Percentiles rank a stretch among this genome's conserved stretches.
Conservation (phyloP, 2,797 vertebrate genomes). For the Bucorvus abyssinicus region DNA sequence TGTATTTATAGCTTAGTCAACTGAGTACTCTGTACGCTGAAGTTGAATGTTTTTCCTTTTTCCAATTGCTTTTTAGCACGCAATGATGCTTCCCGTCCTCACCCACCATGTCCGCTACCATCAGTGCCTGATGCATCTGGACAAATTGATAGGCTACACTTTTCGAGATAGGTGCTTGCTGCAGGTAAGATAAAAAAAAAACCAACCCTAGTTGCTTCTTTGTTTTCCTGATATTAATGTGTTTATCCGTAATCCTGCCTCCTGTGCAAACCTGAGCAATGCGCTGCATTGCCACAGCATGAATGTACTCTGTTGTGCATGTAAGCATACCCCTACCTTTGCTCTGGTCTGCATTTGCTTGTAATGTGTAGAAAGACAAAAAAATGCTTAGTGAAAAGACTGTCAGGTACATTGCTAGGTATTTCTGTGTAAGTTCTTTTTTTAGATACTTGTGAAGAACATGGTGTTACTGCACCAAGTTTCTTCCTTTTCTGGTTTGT, state of each 20-base stretch:
- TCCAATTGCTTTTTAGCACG: constrained; percentile 81
- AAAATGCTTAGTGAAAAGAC: not conserved
- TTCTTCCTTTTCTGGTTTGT: not conserved
- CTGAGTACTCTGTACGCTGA: not conserved
- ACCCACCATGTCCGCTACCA: constrained; percentile 98
- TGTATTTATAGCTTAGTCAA: not conserved
- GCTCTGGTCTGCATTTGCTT: not conserved
- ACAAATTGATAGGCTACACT: constrained; percentile 91
- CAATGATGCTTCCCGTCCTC: constrained; percentile 98
- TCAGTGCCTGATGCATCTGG: constrained; percentile 97
- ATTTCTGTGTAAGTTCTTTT: not conserved
- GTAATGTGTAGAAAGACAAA: not conserved
- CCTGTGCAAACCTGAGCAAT: not conserved
- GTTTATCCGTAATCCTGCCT: not conserved
- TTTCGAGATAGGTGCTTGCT: constrained; percentile 95
- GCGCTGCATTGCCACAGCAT: not conserved
- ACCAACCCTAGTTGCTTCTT: not conserved
- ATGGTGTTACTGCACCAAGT: not conserved
- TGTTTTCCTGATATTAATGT: not conserved
- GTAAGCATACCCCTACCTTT: not conserved
- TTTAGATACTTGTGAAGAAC: not conserved
- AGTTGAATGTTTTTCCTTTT: not conserved
- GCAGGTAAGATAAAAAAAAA: constrained; percentile 82
- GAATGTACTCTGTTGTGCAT: not conserved
- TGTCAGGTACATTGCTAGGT: not conserved